Evolutionary conservation across 2,797 vertebrate species (phyloP), one percentile per base, ranked within the genome.

Genomic region (Enteromius mattozi): DNA sequence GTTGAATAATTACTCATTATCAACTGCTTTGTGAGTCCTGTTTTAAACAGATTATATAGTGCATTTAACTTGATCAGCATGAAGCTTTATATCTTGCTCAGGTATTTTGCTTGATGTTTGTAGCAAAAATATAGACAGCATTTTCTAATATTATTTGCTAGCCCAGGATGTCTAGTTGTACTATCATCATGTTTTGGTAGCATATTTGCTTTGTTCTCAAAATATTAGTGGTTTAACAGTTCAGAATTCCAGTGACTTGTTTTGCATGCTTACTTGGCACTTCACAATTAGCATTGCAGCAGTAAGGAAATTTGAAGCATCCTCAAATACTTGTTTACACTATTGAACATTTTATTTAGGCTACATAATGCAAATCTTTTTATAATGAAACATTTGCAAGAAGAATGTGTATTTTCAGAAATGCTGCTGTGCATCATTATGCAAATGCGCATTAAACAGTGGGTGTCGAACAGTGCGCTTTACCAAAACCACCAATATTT

Each of bases 1-100:
- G 30, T 63, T 30, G 24, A 63, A 78, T 45, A 63, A 21, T 45
- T 63, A 30, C n/a, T 63, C 37, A 27, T 77, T 77, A 45, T 45
- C 21, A 63, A 45, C 45, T 42, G 56, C 56, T 30, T 54, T 51
- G 17, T 17, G 19, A 19, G 49, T 51, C 14, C n/a, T 17, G n/a
- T 14, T 54, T 54, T 51, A 51, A 74, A 74, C 59, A 6, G 12
- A 27, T 61, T 14, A 27, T 27, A 14, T 10, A 27, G 10, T 61
- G 24, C 56, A 24, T 61, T 61, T 61, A 61, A 27, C 10, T 27
- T 6, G 12, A 27, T 61, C 24, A 6, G 24, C 24, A 61, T 9
- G 2, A 61, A 61, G 12, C 4, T 61, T 59, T 24, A 24, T n/a
- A 24, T 59, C n/a, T 61, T 14, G 4, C 56, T 61, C n/a, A 61